Percentiles rank a stretch among this genome's conserved stretches.
Evolutionary conservation across 2,113 vertebrate species (phyloP).

Genomic region (Gymnocephalus cernua): DNA sequence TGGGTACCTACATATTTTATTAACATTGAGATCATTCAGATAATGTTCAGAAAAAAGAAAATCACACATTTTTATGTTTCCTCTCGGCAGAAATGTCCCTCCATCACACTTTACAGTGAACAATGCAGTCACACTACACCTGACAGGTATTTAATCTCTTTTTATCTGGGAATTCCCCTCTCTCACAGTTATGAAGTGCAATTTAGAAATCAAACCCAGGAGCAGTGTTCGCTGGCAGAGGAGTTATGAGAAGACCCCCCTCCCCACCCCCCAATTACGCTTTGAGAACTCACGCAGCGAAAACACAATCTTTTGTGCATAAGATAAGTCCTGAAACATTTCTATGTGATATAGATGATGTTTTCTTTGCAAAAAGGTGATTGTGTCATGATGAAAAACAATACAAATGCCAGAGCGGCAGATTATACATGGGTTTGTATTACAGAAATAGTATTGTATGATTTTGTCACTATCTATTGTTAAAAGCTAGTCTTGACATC

Average conservation of each 20-base stretch:
- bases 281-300: conserved; percentile 29
- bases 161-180: conserved; percentile 74
- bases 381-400: conserved; percentile 29
- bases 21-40: not conserved
- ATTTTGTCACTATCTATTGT: not conserved
- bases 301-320: conserved; percentile 46
- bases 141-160: conserved; percentile 91
- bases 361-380: conserved; percentile 39
- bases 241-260: conserved; percentile 52
- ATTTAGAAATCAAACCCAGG: conserved; percentile 77
- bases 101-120: conserved; percentile 91
- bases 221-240: conserved; percentile 50
- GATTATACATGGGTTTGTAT: conserved; percentile 20
- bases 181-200: conserved; percentile 67
- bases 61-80: conserved; percentile 50
- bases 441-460: not conserved
- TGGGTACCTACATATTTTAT: conserved; percentile 64
- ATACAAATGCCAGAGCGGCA: conserved; percentile 36
- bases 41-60: conserved; percentile 6
- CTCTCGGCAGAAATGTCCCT: conserved; percentile 87
- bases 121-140: conserved; percentile 92
- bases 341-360: conserved; percentile 21
- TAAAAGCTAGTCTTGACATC: not conserved
- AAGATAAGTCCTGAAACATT: conserved; percentile 21
- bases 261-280: not conserved